Conservation (phyloP, 2,113 vertebrate species). For the Odocoileus hemionus region DNA sequence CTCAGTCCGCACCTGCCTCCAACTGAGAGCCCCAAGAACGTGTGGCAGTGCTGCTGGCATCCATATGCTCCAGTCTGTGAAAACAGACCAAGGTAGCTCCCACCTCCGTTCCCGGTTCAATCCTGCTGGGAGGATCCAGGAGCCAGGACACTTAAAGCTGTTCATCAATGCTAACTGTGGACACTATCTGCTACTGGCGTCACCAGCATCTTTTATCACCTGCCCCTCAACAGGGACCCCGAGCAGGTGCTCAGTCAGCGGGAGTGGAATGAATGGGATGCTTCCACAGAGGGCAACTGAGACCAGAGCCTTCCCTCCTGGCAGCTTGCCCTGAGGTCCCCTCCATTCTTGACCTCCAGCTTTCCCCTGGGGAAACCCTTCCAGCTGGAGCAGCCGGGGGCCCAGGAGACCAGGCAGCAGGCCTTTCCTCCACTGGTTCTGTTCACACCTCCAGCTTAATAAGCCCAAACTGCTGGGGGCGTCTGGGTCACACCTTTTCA, state of each 20-base stretch:
- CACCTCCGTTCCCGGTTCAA: not conserved
- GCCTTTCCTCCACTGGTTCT: not conserved
- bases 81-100: not conserved
- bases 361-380: not conserved
- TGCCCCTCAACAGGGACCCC: not conserved
- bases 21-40: not conserved
- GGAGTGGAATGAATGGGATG: not conserved
- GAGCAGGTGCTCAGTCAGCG: not conserved
- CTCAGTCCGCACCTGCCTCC: not conserved
- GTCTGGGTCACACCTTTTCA: slow-evolving; percentile 32
- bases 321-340: not conserved
- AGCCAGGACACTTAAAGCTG: not conserved
- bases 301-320: not conserved
- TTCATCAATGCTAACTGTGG: not conserved
- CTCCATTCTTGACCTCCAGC: not conserved
- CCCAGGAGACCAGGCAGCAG: not conserved
- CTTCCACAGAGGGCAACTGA: not conserved
- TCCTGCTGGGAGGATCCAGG: not conserved
- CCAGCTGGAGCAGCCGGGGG: not conserved
- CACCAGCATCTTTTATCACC: fast-evolving
- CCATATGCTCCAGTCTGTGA: not conserved
- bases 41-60: not conserved
- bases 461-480: slow-evolving; percentile 10
- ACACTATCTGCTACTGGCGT: not conserved
- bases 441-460: slow-evolving; percentile 5